phyloP scores from a whole-genome alignment of 2,113 vertebrate genomes.

The Notarius quadriscutis region DNA sequence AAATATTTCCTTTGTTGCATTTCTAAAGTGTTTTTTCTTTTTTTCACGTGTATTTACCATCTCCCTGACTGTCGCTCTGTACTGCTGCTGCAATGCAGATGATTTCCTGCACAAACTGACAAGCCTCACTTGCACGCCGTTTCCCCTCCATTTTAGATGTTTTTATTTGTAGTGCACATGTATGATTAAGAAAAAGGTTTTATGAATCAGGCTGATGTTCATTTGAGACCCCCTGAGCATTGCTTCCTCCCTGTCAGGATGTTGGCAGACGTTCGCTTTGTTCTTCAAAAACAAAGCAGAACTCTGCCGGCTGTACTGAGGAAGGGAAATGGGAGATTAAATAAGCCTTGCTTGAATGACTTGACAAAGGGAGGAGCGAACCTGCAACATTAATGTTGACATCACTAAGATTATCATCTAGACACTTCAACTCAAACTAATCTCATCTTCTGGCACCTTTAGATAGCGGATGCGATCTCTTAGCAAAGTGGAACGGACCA shows the following conservation, averaged over 20 bases:
- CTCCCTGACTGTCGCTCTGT: conserved; percentile 58
- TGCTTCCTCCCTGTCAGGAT: conserved; percentile 58
- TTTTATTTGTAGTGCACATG: conserved; percentile 63
- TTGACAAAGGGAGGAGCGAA: conserved; percentile 39
- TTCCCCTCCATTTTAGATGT: conserved; percentile 58
- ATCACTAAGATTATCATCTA: conserved; percentile 51
- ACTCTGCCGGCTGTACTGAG: neutral
- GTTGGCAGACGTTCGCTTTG: conserved; percentile 63
- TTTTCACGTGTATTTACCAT: conserved; percentile 49
- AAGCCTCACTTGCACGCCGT: conserved; percentile 50
- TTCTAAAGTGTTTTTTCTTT: neutral
- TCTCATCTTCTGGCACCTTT: conserved; percentile 59
- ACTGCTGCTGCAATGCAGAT: conserved; percentile 57
- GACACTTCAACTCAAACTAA: conserved; percentile 49
- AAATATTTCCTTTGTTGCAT: neutral
- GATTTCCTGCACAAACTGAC: conserved; percentile 49
- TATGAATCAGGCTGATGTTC: conserved; percentile 62
- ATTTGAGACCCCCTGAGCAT: conserved; percentile 47
- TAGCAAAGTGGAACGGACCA: conserved; percentile 56
- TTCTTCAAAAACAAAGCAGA: conserved; percentile 50
- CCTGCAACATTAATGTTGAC: conserved; percentile 51
- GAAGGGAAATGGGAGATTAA: conserved; percentile 42
- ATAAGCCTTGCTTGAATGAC: conserved; percentile 53
- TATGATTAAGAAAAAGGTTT: conserved; percentile 60
- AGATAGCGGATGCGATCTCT: conserved; percentile 53